Conservation (phyloP, 2,113 vertebrate species). For the Rhizomys pruinosus region DNA sequence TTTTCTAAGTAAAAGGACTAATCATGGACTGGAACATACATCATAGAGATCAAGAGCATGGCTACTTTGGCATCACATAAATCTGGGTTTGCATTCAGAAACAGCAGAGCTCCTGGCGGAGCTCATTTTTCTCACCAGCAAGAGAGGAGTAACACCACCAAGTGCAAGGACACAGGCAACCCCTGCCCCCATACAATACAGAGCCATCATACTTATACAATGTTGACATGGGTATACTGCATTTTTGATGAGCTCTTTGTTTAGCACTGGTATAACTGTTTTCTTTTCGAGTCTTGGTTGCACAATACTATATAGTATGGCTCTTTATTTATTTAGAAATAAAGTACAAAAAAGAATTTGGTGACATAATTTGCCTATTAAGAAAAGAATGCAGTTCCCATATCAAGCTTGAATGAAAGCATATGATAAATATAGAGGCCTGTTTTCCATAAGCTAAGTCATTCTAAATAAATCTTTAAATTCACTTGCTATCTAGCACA, state of each 20-base stretch:
- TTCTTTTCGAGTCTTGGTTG: slow-evolving; percentile 28
- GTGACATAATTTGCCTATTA: slow-evolving; percentile 41
- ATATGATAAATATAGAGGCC: slow-evolving; percentile 62
- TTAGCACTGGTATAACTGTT: neutral
- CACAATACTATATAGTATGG: neutral
- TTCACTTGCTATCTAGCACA: slow-evolving; percentile 60
- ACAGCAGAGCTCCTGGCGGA: neutral
- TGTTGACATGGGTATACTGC: neutral
- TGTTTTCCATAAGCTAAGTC: slow-evolving; percentile 74
- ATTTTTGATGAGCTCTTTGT: slow-evolving; percentile 38
- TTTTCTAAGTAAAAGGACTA: neutral
- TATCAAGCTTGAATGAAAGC: slow-evolving; percentile 54
- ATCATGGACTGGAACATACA: neutral
- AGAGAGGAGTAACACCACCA: neutral
- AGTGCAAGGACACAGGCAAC: neutral
- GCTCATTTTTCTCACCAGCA: neutral
- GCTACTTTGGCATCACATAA: neutral
- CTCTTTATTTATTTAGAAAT: slow-evolving; percentile 64
- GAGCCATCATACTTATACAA: neutral
- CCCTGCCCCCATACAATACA: neutral
- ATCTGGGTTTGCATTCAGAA: neutral
- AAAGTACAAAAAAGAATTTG: slow-evolving; percentile 52
- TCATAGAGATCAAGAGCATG: neutral
- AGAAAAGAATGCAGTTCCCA: slow-evolving; percentile 53
- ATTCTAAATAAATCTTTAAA: slow-evolving; percentile 69